These are phyloP conservation scores for Palythoa grandis DNA, from an alignment of 92 coral and sea anemone species.

Conservation along the genomic window DNA sequence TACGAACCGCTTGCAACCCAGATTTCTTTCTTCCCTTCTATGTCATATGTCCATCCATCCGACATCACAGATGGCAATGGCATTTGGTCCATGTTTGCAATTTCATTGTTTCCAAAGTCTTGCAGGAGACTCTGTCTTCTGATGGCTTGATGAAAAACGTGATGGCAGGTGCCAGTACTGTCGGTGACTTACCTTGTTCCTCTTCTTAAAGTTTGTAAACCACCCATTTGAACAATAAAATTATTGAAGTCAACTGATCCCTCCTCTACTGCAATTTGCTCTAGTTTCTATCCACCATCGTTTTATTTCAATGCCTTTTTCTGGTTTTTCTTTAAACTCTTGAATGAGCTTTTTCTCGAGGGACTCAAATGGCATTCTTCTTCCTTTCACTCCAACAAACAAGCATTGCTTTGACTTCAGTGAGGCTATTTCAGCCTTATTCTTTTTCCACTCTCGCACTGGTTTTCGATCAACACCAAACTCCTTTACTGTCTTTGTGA, in stretches of 20 bases:
- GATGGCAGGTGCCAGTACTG: neutral
- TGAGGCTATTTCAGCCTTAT: constrained; percentile 3
- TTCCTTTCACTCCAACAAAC: constrained; percentile 10
- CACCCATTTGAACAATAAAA: constrained; percentile 8
- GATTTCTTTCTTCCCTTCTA: no score
- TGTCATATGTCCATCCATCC: no score
- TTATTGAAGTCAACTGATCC: constrained; percentile 15
- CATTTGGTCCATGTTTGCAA: no score
- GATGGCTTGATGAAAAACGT: neutral
- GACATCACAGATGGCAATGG: no score
- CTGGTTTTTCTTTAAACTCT: constrained; percentile 15
- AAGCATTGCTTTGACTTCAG: constrained; percentile 20
- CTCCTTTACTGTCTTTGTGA: constrained; percentile 14
- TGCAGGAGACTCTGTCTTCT: neutral
- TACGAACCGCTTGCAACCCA: no score
- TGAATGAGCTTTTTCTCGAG: constrained; percentile 4
- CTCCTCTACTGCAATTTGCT: constrained; percentile 25
- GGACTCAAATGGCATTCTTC: constrained; percentile 7
- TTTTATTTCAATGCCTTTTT: constrained; percentile 8
- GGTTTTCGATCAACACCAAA: constrained; percentile 34
- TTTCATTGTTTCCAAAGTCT: no score
- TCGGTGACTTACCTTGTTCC: constrained; percentile 1
- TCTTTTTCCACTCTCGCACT: constrained; percentile 28
- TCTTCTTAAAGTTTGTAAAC: neutral
- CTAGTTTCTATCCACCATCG: constrained; percentile 19